Evolutionary conservation across 1,140 invertebrate genomes (phyloP).

Genomic region (Radopholus similis): DNA sequence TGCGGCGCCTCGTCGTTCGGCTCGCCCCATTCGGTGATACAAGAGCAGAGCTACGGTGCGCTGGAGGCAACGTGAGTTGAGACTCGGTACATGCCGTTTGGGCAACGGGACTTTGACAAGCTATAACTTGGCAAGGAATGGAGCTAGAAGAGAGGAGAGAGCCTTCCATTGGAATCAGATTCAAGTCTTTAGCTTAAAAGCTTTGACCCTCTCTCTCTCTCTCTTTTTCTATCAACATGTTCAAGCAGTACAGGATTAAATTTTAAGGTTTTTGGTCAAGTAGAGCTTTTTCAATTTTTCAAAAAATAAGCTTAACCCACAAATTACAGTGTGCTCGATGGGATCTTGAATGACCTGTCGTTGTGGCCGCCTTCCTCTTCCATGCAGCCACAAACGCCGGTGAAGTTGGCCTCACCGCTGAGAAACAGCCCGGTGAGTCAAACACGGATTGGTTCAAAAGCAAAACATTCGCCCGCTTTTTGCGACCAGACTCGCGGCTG

Average conservation of each 20-base stretch:
- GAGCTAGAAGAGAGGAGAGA: neutral
- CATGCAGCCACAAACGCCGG: neutral
- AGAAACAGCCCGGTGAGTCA: neutral
- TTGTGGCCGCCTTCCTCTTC: neutral
- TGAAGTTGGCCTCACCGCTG: too few relatives aligned
- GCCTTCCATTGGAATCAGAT: neutral
- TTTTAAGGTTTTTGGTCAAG: too few relatives aligned
- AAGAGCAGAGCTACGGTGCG: constrained; percentile 8
- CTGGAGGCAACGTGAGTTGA: constrained; percentile 9
- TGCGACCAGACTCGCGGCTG: neutral
- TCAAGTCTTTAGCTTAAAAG: neutral
- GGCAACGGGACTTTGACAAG: too few relatives aligned
- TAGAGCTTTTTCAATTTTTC: too few relatives aligned
- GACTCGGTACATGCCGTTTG: too few relatives aligned
- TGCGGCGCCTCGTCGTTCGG: neutral
- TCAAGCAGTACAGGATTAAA: too few relatives aligned
- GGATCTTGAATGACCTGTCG: constrained; percentile 9
- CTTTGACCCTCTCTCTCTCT: too few relatives aligned
- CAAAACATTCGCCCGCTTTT: neutral
- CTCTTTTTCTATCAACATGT: too few relatives aligned
- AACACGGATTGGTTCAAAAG: neutral
- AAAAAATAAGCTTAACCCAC: too few relatives aligned
- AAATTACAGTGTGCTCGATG: constrained; percentile 15
- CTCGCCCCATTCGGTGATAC: neutral
- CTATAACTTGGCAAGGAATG: too few relatives aligned